phyloP scores from a whole-genome alignment of 2,797 vertebrate species.

The Hippocampus kuda region DNA sequence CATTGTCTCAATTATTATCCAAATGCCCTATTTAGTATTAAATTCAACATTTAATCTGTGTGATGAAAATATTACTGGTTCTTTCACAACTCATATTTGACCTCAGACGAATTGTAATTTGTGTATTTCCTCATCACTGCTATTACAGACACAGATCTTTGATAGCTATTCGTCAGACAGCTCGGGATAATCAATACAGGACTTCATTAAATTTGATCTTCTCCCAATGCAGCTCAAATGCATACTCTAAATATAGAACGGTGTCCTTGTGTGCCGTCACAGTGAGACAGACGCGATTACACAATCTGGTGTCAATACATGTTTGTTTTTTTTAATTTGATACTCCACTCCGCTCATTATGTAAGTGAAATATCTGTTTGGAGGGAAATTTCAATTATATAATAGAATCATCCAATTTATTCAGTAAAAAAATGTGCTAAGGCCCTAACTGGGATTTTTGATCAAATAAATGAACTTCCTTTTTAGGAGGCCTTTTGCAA shows the following conservation, averaged over 20 bases:
- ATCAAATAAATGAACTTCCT: too few relatives aligned
- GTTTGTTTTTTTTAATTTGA: not conserved
- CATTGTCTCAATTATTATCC: too few relatives aligned
- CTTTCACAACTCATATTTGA: not conserved
- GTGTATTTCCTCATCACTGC: not conserved
- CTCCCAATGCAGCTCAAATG: slow-evolving; percentile 13
- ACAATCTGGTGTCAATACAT: not conserved
- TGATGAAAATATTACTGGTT: not conserved
- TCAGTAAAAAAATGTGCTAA: too few relatives aligned
- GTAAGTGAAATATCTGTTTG: not conserved
- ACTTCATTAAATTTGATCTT: slow-evolving; percentile 48
- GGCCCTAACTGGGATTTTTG: too few relatives aligned
- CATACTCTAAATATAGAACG: slow-evolving; percentile 17
- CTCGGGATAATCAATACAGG: slow-evolving; percentile 40
- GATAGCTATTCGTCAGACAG: slow-evolving; percentile 12
- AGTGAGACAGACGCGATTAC: not conserved
- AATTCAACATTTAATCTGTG: not conserved
- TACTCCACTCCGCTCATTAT: not conserved
- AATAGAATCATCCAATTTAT: not conserved
- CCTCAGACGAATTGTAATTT: not conserved
- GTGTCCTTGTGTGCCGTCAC: slow-evolving; percentile 8
- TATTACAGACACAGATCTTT: slow-evolving; percentile 8
- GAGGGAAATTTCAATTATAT: not conserved
- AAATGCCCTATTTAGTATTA: not conserved
- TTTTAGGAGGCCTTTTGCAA: too few relatives aligned